phyloP scores from a whole-genome alignment of 1,140 invertebrate genomes.

The Penaeus vannamei region DNA sequence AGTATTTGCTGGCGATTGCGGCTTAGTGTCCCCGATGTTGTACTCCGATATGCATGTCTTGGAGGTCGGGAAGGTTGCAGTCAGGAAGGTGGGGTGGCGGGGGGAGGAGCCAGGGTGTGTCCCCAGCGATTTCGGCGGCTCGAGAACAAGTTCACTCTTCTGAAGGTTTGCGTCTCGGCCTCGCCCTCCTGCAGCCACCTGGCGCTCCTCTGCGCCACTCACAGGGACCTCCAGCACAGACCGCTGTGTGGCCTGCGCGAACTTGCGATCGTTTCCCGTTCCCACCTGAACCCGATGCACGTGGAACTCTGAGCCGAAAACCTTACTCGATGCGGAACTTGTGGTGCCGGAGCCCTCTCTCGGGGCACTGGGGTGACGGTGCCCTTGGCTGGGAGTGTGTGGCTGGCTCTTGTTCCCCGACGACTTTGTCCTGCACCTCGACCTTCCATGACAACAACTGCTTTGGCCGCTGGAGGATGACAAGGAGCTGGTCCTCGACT shows the following conservation, averaged over 20 bases:
- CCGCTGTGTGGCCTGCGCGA: conserved; percentile 36
- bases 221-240: conserved; percentile 32
- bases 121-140: conserved; percentile 29
- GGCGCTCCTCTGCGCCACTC: conserved; percentile 12
- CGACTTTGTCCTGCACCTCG: conserved; percentile 2
- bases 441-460: conserved; percentile 33
- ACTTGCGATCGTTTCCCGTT: conserved; percentile 40
- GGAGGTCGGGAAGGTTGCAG: conserved; percentile 31
- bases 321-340: conserved; percentile 18
- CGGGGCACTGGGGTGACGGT: background rate
- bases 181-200: background rate
- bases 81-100: conserved; percentile 20
- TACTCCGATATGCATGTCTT: conserved; percentile 55
- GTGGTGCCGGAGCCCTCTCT: background rate
- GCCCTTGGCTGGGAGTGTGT: background rate
- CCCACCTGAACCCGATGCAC: conserved; percentile 48
- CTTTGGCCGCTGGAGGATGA: conserved; percentile 44
- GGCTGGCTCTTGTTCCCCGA: background rate
- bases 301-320: conserved; percentile 39
- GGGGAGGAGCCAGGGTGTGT: background rate
- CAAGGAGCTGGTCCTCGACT: conserved; percentile 41
- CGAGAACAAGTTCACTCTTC: conserved; percentile 42
- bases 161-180: background rate
- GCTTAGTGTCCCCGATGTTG: conserved; percentile 43
- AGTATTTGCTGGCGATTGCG: background rate